Percentiles rank a stretch among this genome's conserved stretches.
Conservation (phyloP, 2,797 vertebrate species). For the Crocidura indochinensis region DNA sequence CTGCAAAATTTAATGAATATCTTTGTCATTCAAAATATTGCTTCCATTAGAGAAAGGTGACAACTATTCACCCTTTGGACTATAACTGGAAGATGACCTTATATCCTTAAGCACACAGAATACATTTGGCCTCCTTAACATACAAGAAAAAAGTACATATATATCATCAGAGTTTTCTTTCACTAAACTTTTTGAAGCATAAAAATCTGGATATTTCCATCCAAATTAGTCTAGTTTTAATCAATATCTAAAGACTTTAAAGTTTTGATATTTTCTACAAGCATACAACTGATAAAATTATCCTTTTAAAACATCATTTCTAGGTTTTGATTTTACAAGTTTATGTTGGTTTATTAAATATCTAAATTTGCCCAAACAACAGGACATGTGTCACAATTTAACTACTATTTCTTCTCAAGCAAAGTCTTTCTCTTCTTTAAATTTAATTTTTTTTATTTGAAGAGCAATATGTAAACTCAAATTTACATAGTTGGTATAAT, state of each 20-base stretch:
- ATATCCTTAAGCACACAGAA: neutral
- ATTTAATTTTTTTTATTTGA: too few species aligned
- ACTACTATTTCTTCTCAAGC: too few species aligned
- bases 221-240: slow-evolving; percentile 64
- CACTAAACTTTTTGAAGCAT: slow-evolving; percentile 33
- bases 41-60: slow-evolving; percentile 40
- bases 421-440: too few species aligned
- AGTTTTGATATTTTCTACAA: slow-evolving; percentile 73
- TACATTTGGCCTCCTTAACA: slow-evolving; percentile 25
- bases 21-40: slow-evolving; percentile 59
- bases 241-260: slow-evolving; percentile 60
- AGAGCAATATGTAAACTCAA: too few species aligned
- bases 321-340: neutral
- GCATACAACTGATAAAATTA: slow-evolving; percentile 73
- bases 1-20: slow-evolving; percentile 39
- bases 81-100: slow-evolving; percentile 51
- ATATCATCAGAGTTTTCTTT: slow-evolving; percentile 34
- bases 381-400: too few species aligned
- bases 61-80: slow-evolving; percentile 28
- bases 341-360: too few species aligned
- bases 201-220: slow-evolving; percentile 14
- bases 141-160: slow-evolving; percentile 9
- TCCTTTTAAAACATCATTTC: slow-evolving; percentile 66
- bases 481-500: too few species aligned
- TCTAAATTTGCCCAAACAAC: too few species aligned